Evolutionary conservation across 2,113 vertebrate species (phyloP), one percentile per base, ranked within the genome.

Genomic region (Pygathrix nemaeus): DNA sequence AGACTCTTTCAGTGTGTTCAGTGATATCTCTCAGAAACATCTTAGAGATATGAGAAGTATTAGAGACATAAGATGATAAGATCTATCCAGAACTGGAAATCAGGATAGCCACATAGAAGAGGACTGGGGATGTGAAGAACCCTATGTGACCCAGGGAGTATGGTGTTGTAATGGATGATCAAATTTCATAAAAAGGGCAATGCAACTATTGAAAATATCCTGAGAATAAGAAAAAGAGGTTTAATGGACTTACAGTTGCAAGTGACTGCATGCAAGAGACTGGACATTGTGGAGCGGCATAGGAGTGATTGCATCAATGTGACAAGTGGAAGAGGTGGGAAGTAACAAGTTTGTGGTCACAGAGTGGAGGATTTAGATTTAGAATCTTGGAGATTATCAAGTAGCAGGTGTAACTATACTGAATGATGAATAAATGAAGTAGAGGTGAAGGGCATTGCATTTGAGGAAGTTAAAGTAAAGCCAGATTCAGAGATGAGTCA

Each of bases 401-500:
- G 73, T 43, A 78, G 64, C n/a, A 52, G 16, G 52, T 61, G 6
- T 76, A 30, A 59, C 88, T 55, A 3, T 12, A 35, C 73, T 50
- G 48, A 57, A 50, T 18, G 18, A 17, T 84, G 80, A 50, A 79
- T 66, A 73, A 79, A 93, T 86, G 88, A 94, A 80, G 38, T 55
- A 8, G 57, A 57, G 89, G 83, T 96, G 82, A 96, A 97, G 97
- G 96, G 52, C 93, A 93, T 94, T 80, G 70, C 90, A 72, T 48
- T 85, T 92, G 97, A 97, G 96, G 96, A 92, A 97, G 94, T 96
- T 55, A 73, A 96, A 92, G n/a, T 9, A 40, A 92, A 95, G 97
- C 94, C 96, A 90, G 27, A 78, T 78, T 94, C 32, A 0, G 64
- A 94, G 92, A 97, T 97, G 98, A 97, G 96, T 98, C 97, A 97